Conservation (phyloP, 2,888 invertebrate species). For the Archips xylosteana region DNA sequence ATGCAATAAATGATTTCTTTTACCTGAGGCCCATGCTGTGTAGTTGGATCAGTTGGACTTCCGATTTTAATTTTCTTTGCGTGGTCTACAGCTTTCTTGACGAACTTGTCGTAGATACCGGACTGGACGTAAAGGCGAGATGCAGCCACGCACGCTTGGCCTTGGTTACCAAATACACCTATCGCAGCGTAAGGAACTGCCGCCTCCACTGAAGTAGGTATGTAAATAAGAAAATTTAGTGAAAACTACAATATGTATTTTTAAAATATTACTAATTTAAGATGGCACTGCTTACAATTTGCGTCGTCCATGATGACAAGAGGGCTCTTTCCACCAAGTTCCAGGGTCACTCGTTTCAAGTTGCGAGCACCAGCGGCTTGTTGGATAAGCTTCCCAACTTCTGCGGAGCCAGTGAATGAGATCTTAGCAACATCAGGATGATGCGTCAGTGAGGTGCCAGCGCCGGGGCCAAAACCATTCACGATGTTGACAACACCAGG, state of each 20-base stretch:
- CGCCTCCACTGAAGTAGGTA: constrained; percentile 58
- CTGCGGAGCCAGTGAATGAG: constrained; percentile 88
- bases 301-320: constrained; percentile 92
- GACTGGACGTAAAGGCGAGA: constrained; percentile 69
- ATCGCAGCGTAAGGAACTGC: constrained; percentile 60
- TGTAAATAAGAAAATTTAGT: no score
- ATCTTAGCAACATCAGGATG: constrained; percentile 93
- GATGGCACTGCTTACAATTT: constrained; percentile 88
- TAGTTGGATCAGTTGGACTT: constrained; percentile 52
- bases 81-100: constrained; percentile 88
- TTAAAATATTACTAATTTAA: no score
- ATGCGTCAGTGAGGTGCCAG: constrained; percentile 90
- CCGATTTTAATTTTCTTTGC: constrained; percentile 90
- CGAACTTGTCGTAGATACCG: constrained; percentile 92
- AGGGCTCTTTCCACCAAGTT: constrained; percentile 96
- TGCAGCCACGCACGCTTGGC: constrained; percentile 67
- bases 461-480: constrained; percentile 91
- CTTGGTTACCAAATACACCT: constrained; percentile 63
- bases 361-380: constrained; percentile 91
- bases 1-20: no score
- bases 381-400: constrained; percentile 85
- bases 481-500: constrained; percentile 95
- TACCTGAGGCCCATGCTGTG: constrained; percentile 64
- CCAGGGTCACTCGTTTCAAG: constrained; percentile 92
- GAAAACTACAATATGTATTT: no score